A percentile compares a stretch with the other conserved stretches of the same genome.
phyloP scores from a whole-genome alignment of 2,888 invertebrate genomes.

The Palloptera scutellata region DNA sequence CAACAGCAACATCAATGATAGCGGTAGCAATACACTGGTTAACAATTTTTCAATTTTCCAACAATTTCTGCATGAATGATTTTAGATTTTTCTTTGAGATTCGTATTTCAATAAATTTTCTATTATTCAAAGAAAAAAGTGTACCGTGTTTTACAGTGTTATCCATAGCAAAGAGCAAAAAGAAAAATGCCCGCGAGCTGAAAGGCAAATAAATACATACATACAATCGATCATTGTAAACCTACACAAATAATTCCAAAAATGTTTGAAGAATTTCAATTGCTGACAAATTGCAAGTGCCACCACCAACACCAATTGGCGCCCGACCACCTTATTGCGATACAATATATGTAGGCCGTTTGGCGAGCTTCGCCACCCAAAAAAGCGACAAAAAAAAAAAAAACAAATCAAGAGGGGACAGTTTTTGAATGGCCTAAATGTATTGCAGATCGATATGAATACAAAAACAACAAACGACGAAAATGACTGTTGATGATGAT shows the following conservation, averaged over 20 bases:
- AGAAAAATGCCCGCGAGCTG: not conserved
- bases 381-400: not conserved
- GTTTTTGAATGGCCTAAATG: no score
- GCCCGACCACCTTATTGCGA: constrained; percentile 1
- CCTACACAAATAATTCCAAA: constrained; percentile 30
- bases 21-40: no score
- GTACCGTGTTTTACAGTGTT: no score
- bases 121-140: no score
- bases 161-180: not conserved
- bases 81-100: no score
- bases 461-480: not conserved
- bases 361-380: no score
- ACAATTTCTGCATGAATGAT: no score
- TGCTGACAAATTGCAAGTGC: constrained; percentile 33
- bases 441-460: not conserved
- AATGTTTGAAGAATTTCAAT: constrained; percentile 35
- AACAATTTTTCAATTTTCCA: no score
- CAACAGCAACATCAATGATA: no score
- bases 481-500: not conserved
- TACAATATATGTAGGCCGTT: no score
- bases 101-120: no score
- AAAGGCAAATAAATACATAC: not conserved
- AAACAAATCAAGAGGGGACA: no score
- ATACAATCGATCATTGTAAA: constrained; percentile 3
- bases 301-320: constrained; percentile 11